Percentiles rank a stretch among this genome's conserved stretches.
These are phyloP conservation scores for Oophaga sylvatica DNA, from an alignment of 2,797 vertebrate genomes.

Conservation along the genomic window DNA sequence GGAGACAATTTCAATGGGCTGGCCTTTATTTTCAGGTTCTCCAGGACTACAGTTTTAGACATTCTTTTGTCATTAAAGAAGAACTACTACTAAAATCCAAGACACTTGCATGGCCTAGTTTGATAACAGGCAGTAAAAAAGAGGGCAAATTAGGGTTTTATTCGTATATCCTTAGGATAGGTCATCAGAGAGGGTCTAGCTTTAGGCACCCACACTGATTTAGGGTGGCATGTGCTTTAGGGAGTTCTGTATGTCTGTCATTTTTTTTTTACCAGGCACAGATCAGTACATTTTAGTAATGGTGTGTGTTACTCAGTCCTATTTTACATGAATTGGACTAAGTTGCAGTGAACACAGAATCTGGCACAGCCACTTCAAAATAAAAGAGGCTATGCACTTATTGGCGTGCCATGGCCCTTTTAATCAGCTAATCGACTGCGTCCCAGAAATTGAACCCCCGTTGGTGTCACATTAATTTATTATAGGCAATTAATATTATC, in stretches of 20 bases:
- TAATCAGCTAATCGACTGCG: no score
- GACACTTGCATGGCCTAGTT: background rate
- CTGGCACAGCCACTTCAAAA: background rate
- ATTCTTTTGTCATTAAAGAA: background rate
- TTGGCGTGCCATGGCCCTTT: no score
- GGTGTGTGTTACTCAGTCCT: background rate
- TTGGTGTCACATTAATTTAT: background rate
- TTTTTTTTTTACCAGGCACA: background rate
- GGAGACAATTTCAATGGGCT: background rate
- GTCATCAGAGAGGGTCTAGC: no score
- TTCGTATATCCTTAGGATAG: background rate
- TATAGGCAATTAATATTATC: background rate
- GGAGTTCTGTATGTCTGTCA: background rate
- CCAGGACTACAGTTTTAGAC: background rate
- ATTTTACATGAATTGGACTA: background rate
- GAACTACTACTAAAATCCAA: background rate
- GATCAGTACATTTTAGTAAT: background rate
- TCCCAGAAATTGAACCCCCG: no score
- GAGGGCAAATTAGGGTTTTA: no score
- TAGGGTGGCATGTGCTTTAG: background rate
- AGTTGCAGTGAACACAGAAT: background rate
- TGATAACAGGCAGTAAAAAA: background rate
- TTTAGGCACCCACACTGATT: background rate
- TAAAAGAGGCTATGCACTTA: no score
- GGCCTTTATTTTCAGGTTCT: conserved; percentile 39